Percentiles rank a stretch among this genome's conserved stretches.
phyloP scores from a whole-genome alignment of 2,888 invertebrate genomes.

The Dicranocentrus wangi region DNA sequence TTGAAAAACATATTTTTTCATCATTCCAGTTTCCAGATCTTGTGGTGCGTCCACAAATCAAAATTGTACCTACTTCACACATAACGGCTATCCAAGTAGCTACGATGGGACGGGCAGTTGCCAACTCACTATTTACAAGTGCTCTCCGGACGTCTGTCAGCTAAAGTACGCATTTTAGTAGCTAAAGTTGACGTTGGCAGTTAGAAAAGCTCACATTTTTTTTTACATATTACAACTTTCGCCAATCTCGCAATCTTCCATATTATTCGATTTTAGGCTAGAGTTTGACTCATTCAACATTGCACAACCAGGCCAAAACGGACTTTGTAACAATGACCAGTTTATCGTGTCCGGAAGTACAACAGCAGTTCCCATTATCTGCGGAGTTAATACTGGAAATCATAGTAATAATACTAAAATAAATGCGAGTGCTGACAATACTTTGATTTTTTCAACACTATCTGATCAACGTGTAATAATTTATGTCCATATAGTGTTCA shows the following conservation, averaged over 20 bases:
- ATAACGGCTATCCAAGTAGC: constrained; percentile 84
- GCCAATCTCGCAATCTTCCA: not conserved
- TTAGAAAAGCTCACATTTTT: no score
- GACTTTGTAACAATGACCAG: constrained; percentile 88
- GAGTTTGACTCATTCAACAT: constrained; percentile 87
- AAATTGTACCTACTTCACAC: constrained; percentile 91
- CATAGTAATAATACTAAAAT: constrained; percentile 80
- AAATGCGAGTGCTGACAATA: no score
- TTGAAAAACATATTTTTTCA: no score
- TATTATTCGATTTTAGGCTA: constrained; percentile 77
- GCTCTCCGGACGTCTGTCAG: constrained; percentile 87
- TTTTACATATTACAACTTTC: no score
- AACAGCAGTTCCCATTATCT: constrained; percentile 84
- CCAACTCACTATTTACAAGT: constrained; percentile 86
- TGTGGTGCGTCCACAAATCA: constrained; percentile 86
- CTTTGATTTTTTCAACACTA: no score
- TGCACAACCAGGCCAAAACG: constrained; percentile 83
- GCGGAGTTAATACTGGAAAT: constrained; percentile 84
- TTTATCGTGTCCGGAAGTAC: constrained; percentile 89
- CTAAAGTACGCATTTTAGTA: constrained; percentile 79
- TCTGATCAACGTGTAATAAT: no score
- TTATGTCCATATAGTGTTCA: constrained; percentile 90
- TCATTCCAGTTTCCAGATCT: constrained; percentile 85
- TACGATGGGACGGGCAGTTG: constrained; percentile 89
- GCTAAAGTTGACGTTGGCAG: not conserved